Evolutionary conservation across 1,140 invertebrate species (phyloP).

Genomic region (Epicauta chinensis): DNA sequence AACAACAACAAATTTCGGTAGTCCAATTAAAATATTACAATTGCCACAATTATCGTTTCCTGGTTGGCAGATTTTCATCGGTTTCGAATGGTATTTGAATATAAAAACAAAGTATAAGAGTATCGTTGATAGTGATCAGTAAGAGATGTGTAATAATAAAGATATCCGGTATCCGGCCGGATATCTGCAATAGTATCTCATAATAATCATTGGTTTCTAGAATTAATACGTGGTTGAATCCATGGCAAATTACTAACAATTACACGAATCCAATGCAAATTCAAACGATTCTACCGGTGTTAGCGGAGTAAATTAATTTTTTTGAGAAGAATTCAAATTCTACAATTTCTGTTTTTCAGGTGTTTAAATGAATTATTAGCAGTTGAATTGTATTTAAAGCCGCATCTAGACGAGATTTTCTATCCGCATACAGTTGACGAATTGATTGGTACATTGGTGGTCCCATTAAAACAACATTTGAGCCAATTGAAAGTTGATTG

Average conservation of each 20-base stretch:
- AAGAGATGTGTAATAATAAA: slow-evolving; percentile 42
- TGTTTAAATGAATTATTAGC: slow-evolving; percentile 48
- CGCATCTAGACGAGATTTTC: slow-evolving; percentile 48
- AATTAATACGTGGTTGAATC: slow-evolving; percentile 61
- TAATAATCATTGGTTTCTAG: slow-evolving; percentile 42
- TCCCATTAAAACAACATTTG: slow-evolving; percentile 47
- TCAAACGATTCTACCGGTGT: slow-evolving; percentile 51
- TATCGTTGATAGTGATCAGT: slow-evolving; percentile 57
- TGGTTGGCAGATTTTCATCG: slow-evolving; percentile 53
- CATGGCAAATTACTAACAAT: slow-evolving; percentile 58
- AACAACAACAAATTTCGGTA: slow-evolving; percentile 31
- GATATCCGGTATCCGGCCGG: too few species aligned
- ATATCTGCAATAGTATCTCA: not conserved
- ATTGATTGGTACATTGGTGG: slow-evolving; percentile 50
- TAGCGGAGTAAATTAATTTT: slow-evolving; percentile 34
- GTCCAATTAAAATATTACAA: slow-evolving; percentile 40
- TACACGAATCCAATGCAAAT: slow-evolving; percentile 63
- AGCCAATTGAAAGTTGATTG: slow-evolving; percentile 47
- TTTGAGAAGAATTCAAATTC: not conserved
- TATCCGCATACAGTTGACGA: slow-evolving; percentile 49
- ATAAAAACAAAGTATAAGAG: slow-evolving; percentile 49
- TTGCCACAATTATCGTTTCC: slow-evolving; percentile 53
- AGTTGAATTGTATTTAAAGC: slow-evolving; percentile 48
- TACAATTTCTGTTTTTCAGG: slow-evolving; percentile 38
- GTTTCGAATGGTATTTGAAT: slow-evolving; percentile 53